Evolutionary conservation across 2,113 vertebrate species (phyloP).

Genomic region (Centrocercus urophasianus): DNA sequence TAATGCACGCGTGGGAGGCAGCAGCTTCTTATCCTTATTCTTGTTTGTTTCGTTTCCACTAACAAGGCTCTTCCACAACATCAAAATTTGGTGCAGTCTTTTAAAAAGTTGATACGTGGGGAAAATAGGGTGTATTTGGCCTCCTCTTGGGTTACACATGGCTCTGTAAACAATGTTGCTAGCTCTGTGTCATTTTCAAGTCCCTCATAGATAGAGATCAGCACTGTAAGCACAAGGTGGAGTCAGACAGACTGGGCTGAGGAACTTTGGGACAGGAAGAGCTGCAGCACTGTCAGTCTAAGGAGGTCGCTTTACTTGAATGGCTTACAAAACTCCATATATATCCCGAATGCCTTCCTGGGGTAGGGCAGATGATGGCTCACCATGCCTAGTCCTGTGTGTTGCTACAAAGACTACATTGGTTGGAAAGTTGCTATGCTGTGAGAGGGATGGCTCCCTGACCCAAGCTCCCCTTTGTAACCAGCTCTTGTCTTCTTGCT

Average conservation of each 20-base stretch:
- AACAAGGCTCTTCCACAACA: neutral
- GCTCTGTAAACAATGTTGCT: neutral
- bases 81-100: neutral
- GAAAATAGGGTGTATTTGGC: neutral
- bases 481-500: neutral
- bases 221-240: neutral
- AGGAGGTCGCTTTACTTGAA: neutral
- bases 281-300: neutral
- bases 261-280: accelerated
- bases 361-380: neutral
- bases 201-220: neutral
- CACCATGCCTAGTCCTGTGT: neutral
- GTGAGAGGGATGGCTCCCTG: neutral
- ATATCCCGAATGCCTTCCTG: neutral
- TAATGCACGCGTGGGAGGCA: accelerated
- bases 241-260: neutral
- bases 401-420: neutral
- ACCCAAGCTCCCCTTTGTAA: neutral
- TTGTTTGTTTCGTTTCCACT: neutral
- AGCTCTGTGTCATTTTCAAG: neutral
- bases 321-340: neutral
- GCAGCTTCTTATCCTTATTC: neutral
- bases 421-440: neutral
- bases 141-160: neutral
- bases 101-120: neutral